Conservation (phyloP, 2,888 invertebrate genomes). For the Argyra leucocephala region DNA sequence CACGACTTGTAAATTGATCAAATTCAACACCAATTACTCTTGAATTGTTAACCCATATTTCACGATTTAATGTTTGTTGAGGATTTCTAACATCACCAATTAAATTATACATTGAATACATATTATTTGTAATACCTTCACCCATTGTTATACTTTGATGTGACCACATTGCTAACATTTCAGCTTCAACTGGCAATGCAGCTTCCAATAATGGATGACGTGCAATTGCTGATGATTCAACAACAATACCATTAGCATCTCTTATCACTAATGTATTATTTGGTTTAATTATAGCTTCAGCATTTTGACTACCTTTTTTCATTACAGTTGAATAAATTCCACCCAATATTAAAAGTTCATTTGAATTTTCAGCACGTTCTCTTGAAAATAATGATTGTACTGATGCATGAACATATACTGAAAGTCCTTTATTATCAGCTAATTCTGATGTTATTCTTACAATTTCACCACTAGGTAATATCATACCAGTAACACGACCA, state of each 20-base stretch:
- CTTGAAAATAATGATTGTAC: constrained; percentile 49
- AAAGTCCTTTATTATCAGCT: constrained; percentile 65
- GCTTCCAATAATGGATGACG: constrained; percentile 75
- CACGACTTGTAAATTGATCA: constrained; percentile 80
- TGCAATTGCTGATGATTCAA: constrained; percentile 67
- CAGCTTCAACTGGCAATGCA: constrained; percentile 76
- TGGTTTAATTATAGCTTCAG: constrained; percentile 64
- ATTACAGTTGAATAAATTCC: constrained; percentile 59
- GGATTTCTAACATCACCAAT: constrained; percentile 78
- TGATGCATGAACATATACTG: constrained; percentile 59
- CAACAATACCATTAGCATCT: constrained; percentile 63
- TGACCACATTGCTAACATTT: constrained; percentile 84
- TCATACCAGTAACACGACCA: constrained; percentile 75
- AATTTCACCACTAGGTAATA: constrained; percentile 85
- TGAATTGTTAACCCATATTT: constrained; percentile 83
- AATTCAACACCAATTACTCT: constrained; percentile 85
- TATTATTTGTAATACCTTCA: constrained; percentile 61
- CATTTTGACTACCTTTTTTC: constrained; percentile 60
- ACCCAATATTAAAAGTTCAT: constrained; percentile 55
- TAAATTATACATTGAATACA: constrained; percentile 72
- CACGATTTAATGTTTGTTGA: constrained; percentile 72
- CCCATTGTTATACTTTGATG: constrained; percentile 71
- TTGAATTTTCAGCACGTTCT: constrained; percentile 46
- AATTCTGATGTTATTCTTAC: constrained; percentile 69
- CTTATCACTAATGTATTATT: constrained; percentile 70